These are phyloP conservation scores for Torymus texanus DNA, from an alignment of 2,888 invertebrate genomes.

Conservation along the genomic window DNA sequence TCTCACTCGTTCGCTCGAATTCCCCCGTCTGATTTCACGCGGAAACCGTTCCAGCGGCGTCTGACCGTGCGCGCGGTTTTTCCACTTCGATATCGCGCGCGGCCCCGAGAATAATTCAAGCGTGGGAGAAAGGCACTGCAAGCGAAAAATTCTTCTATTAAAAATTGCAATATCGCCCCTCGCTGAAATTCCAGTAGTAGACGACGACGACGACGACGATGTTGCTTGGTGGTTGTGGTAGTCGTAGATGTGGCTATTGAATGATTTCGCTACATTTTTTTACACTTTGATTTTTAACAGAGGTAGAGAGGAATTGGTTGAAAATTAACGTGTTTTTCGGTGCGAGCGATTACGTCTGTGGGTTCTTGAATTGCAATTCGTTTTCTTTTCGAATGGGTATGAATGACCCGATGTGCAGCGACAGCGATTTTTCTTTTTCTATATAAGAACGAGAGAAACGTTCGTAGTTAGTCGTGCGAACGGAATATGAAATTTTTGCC, in stretches of 20 bases:
- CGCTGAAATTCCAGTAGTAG: background rate
- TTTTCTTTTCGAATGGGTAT: too few species aligned
- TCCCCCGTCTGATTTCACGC: constrained; percentile 42
- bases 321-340: constrained; percentile 3
- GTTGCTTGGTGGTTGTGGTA: too few species aligned
- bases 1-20: background rate
- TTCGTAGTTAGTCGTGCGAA: too few species aligned
- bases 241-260: too few species aligned
- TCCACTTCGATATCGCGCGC: constrained; percentile 44
- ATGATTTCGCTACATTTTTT: background rate
- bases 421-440: too few species aligned
- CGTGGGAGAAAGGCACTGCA: constrained; percentile 5
- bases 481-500: too few species aligned
- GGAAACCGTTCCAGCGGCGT: background rate
- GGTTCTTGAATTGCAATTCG: constrained; percentile 1
- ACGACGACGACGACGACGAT: background rate
- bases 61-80: constrained; percentile 37
- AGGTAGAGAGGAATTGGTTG: constrained; percentile 15
- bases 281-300: background rate
- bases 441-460: too few species aligned
- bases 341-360: background rate
- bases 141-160: constrained; percentile 49
- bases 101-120: constrained; percentile 35
- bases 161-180: constrained; percentile 47
- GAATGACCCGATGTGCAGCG: too few species aligned